A percentile compares a stretch with the other conserved stretches of the same genome.
Conservation (phyloP, 2,113 vertebrate species). For the Chloebia gouldiae region DNA sequence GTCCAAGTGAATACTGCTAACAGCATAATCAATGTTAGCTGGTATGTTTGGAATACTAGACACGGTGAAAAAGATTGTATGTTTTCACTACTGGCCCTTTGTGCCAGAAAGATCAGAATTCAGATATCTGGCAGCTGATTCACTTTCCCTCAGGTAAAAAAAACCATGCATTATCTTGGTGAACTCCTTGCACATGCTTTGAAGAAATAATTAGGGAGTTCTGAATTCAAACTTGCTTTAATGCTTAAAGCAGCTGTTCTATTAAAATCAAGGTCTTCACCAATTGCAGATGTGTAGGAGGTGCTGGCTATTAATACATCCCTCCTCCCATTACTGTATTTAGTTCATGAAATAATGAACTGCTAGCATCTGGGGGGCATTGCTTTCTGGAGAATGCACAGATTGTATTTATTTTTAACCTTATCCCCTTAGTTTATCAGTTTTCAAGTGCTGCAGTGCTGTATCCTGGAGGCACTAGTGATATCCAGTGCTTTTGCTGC, state of each 20-base stretch:
- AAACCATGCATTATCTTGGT: not conserved
- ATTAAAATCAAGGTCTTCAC: not conserved
- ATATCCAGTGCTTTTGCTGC: not conserved
- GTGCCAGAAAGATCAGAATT: not conserved
- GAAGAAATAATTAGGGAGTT: not conserved
- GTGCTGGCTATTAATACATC: conserved; percentile 25
- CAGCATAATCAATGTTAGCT: not conserved
- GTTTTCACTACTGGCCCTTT: not conserved
- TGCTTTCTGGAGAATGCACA: not conserved
- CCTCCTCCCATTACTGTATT: not conserved
- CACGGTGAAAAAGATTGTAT: not conserved
- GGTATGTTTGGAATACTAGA: not conserved
- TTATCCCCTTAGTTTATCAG: not conserved
- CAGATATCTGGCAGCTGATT: not conserved
- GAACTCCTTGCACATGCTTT: not conserved
- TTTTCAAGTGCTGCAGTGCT: not conserved
- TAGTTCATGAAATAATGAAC: conserved; percentile 6
- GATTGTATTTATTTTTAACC: not conserved
- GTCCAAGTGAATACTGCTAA: not conserved
- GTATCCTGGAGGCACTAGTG: not conserved
- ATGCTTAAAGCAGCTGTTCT: not conserved
- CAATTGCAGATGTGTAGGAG: not conserved
- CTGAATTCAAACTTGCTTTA: not conserved
- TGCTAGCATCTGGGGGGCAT: not conserved
- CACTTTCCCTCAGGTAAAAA: not conserved